These are phyloP conservation scores for Temnopleurus reevesii DNA, from an alignment of 53 echinoderm and acorn worm genomes.

Conservation along the genomic window DNA sequence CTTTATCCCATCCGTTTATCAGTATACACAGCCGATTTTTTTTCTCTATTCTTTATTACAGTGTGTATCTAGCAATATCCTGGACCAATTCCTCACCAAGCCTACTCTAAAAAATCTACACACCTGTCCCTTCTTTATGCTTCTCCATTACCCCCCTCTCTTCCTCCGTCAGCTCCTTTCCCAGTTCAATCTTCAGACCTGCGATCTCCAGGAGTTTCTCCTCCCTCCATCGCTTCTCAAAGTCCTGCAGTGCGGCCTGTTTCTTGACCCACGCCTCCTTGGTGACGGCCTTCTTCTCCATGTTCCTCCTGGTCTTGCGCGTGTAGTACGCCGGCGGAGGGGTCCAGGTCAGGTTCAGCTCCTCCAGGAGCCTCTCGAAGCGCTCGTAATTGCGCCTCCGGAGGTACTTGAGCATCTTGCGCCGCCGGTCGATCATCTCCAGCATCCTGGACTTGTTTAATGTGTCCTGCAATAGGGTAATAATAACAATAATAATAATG, in stretches of 20 bases:
- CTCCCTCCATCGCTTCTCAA: slow-evolving; percentile 44
- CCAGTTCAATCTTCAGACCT: slow-evolving; percentile 77
- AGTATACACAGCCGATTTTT: no score
- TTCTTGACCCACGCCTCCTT: slow-evolving; percentile 60
- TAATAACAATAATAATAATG: no score
- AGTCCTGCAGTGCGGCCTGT: slow-evolving; percentile 60
- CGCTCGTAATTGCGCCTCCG: slow-evolving; percentile 63
- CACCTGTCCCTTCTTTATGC: slow-evolving; percentile 20
- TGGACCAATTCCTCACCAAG: no score
- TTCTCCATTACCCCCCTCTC: slow-evolving; percentile 34
- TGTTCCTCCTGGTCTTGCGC: slow-evolving; percentile 55
- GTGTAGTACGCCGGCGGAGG: slow-evolving; percentile 37
- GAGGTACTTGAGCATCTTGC: slow-evolving; percentile 64
- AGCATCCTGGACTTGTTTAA: slow-evolving; percentile 65
- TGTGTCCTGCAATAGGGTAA: no score
- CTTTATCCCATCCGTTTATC: no score
- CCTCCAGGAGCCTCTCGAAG: slow-evolving; percentile 55
- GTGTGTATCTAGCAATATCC: no score
- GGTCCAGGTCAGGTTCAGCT: slow-evolving; percentile 61
- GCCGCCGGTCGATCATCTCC: slow-evolving; percentile 65
- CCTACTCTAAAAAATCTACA: background rate
- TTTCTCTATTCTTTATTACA: no score
- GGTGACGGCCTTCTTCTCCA: slow-evolving; percentile 64
- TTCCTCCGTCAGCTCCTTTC: slow-evolving; percentile 75
- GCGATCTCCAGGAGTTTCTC: slow-evolving; percentile 75